Evolutionary conservation across 2,797 vertebrate species (phyloP), one percentile per base, ranked within the genome.

Genomic region (Neosalanx taihuensis): DNA sequence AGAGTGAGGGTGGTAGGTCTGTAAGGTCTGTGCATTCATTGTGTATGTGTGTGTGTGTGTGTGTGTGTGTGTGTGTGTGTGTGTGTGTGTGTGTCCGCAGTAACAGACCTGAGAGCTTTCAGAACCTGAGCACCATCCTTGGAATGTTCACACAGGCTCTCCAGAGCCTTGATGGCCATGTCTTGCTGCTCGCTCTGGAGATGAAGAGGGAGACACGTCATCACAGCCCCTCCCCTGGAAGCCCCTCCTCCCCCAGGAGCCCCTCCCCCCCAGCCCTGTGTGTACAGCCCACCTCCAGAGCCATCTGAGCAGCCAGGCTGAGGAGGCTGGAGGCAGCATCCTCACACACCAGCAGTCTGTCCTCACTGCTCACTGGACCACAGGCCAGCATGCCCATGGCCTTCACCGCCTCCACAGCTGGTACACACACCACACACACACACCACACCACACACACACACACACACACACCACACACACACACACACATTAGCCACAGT

Each of bases 271-370:
- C 37, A 41, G 37, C 9, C 41, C 41, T 2, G 10, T 46, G 41
- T 61, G 5, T 69, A 59, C 64, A 51, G 69, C 78, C 61, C 89
- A 97, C 97, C 94, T 97, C 92, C 78, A 99, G 84, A 82, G 97
- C 96, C 75, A 97, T 94, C 71, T 96, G 94, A 79, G 95, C 93
- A 70, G 94, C 95, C 83, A 96, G 89, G 84, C 83, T 92, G 72
- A 99, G 88, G 65, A 98, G 91, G 76, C 76, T 89, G 64, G 87
- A 89, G 69, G 89, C 81, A 75, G 93, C 89, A 20, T 79, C 86
- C 80, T 89, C 88, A 63, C 90, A 86, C 41, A 82, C 72, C 84
- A 90, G 73, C 64, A 92, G 65, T 3, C 69, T 84, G 75, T 92
- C 89, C 75, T 92, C 88, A 18, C 7, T 30, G 62, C 76, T 53